A percentile compares a stretch with the other conserved stretches of the same genome.
Evolutionary conservation across 2,888 invertebrate genomes (phyloP).

Genomic region (Drosophila emarginata): DNA sequence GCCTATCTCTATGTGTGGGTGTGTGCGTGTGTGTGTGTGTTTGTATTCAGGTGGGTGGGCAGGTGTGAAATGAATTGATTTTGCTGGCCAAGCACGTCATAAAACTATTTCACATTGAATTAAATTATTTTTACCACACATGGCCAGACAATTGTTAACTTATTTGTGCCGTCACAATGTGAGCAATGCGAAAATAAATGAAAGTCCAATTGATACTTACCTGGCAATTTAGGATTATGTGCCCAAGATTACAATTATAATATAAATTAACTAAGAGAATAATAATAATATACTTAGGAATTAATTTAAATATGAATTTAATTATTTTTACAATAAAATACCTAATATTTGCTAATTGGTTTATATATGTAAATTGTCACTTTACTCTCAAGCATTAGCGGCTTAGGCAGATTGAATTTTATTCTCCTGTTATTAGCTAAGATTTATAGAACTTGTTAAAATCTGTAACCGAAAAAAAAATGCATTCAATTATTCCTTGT

Average conservation of each 20-base stretch:
- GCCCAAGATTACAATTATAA: background rate
- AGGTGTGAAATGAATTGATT: conserved; percentile 63
- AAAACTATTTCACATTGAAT: conserved; percentile 74
- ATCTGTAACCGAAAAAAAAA: no score
- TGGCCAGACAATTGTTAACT: conserved; percentile 60
- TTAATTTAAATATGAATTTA: background rate
- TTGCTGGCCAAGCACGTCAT: conserved; percentile 73
- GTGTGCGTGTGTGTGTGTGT: conserved; percentile 7
- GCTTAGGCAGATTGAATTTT: no score
- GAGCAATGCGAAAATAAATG: background rate
- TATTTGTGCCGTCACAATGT: conserved; percentile 11
- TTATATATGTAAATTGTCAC: background rate
- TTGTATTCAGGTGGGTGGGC: background rate
- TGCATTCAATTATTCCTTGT: no score
- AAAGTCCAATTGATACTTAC: background rate
- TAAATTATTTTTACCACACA: conserved; percentile 75
- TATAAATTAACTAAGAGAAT: background rate
- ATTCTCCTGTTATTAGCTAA: no score
- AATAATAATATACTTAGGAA: background rate
- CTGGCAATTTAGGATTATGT: background rate
- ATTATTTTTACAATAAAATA: background rate
- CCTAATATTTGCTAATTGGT: background rate
- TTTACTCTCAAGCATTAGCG: no score
- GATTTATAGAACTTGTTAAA: no score
- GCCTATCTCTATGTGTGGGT: conserved; percentile 22